Evolutionary conservation across 2,797 vertebrate genomes (phyloP), one percentile per base, ranked within the genome.

Genomic region (Momotus momota): DNA sequence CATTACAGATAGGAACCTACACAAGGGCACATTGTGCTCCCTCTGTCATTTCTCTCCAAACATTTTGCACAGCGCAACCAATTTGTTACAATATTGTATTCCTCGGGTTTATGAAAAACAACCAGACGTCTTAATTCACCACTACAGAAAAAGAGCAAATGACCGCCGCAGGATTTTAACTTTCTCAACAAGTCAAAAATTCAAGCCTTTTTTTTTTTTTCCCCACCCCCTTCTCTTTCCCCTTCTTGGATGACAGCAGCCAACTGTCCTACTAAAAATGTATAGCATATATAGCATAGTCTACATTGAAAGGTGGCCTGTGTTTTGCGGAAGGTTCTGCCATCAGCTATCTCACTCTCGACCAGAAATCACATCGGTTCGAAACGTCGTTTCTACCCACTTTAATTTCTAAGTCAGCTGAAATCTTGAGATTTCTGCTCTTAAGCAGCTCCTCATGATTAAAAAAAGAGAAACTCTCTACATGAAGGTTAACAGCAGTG

Each of bases 11-110:
- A 99, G 95, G 98, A 98, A 98, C 98, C 98, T 98, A 98, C 98
- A 99, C 98, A 99, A 99, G 99, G 98, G 98, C 98, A 98, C 99
- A 99, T 99, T 99, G 99, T 99, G 98, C 97, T 98, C 97, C 94
- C 84, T 57, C 95, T 98, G 97, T 98, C 97, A 98, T 96, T 97
- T 96, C 88, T 57, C 96, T 94, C 92, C 98, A 98, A 97, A 97
- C 92, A 92, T 97, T 97, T 97, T 97, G 97, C 95, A 98, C 94
- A 89, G 90, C 97, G 96, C 97, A 96, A 97, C 96, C 94, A 97
- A 96, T 97, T 97, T 98, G 97, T 97, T 97, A 94, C 91, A 88
- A 97, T 97, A 95, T 90, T 96, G 92, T 97, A 96, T 43, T 93
- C 69, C 78, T 81, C 21, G 7, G 72, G 52, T 88, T 96, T 91